These are phyloP conservation scores for Sycophaga agraensis DNA, from an alignment of 1,140 invertebrate genomes.

Conservation along the genomic window DNA sequence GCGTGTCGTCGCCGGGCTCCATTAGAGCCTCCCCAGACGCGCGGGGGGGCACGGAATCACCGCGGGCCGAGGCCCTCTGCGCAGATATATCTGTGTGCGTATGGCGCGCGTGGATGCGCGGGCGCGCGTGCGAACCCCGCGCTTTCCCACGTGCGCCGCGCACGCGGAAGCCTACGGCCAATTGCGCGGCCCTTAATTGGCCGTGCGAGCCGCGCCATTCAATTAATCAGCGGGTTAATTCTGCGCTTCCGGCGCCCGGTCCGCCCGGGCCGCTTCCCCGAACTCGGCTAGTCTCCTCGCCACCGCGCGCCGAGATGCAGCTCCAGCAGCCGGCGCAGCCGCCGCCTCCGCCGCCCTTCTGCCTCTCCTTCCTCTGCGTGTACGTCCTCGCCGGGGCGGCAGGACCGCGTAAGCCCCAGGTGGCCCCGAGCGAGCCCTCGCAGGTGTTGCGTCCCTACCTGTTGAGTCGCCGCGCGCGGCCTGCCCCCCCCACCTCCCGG, in stretches of 20 bases:
- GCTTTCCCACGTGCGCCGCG: too few relatives aligned
- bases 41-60: neutral
- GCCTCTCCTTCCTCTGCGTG: constrained; percentile 51
- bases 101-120: neutral
- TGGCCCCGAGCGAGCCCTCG: too few relatives aligned
- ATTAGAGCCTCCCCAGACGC: neutral
- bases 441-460: too few relatives aligned
- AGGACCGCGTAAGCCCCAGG: constrained; percentile 18
- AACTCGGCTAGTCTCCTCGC: too few relatives aligned
- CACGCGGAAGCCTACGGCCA: neutral
- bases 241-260: constrained; percentile 42
- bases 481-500: neutral
- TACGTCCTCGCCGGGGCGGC: constrained; percentile 43
- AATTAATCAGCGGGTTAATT: constrained; percentile 53
- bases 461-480: neutral
- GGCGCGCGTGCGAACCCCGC: too few relatives aligned
- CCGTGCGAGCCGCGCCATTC: constrained; percentile 34
- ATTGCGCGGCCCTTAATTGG: constrained; percentile 18
- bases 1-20: too few relatives aligned
- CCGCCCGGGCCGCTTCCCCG: too few relatives aligned
- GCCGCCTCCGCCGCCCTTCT: constrained; percentile 33
- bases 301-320: neutral
- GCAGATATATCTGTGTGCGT: neutral
- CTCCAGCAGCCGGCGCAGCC: neutral
- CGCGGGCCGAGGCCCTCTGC: neutral